Conservation (phyloP, 2,797 vertebrate species). For the Lagorchestes hirsutus region DNA sequence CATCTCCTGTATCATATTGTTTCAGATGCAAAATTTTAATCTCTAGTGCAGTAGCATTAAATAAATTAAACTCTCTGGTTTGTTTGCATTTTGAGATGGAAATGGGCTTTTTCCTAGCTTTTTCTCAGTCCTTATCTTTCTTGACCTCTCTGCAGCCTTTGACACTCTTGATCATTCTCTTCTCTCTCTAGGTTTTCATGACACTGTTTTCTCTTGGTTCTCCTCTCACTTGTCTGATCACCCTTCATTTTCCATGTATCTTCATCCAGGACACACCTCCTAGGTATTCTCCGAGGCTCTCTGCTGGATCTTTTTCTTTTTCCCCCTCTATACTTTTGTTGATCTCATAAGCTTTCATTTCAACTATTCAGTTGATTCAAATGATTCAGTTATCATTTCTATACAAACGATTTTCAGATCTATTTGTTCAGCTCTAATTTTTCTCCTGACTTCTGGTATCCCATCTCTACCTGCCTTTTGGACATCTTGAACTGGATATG, state of each 20-base stretch:
- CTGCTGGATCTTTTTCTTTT: neutral
- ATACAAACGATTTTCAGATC: neutral
- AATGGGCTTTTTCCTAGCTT: neutral
- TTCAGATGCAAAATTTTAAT: neutral
- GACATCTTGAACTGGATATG: neutral
- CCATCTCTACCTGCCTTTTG: neutral
- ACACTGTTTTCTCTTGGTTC: neutral
- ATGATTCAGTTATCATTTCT: neutral
- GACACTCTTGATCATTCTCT: neutral
- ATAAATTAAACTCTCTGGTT: neutral
- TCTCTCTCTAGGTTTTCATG: neutral
- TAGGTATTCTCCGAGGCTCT: neutral
- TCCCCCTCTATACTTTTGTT: neutral
- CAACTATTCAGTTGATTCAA: neutral
- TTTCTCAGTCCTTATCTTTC: neutral
- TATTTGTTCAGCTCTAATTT: neutral
- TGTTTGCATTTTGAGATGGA: neutral
- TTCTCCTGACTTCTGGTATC: neutral
- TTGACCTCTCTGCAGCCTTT: neutral
- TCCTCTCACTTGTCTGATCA: neutral
- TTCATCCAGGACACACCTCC: neutral
- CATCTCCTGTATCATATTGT: neutral
- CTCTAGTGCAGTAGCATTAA: neutral
- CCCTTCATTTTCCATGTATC: neutral
- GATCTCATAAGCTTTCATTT: neutral